phyloP scores from a whole-genome alignment of 1,140 invertebrate species.

The Acromyrmex charruanus region DNA sequence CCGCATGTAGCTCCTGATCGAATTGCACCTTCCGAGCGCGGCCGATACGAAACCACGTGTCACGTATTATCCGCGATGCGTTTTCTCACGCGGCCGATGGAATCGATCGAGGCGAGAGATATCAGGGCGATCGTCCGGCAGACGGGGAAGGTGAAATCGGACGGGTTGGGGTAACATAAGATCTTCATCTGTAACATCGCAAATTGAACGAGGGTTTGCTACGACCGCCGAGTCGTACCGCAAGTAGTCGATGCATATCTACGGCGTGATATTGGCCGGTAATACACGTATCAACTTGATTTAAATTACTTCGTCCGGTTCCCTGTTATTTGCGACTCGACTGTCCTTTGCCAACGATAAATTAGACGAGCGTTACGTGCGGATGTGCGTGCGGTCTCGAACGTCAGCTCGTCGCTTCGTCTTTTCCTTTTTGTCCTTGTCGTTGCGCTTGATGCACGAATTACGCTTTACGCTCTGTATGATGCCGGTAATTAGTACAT shows the following conservation, averaged over 20 bases:
- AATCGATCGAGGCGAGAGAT: slow-evolving; percentile 62
- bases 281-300: slow-evolving; percentile 74
- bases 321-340: slow-evolving; percentile 68
- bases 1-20: slow-evolving; percentile 69
- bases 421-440: not conserved
- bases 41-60: slow-evolving; percentile 72
- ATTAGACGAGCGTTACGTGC: slow-evolving; percentile 44
- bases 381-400: slow-evolving; percentile 2
- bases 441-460: not conserved
- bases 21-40: slow-evolving; percentile 65
- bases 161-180: slow-evolving; percentile 67
- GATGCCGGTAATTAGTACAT: slow-evolving; percentile 25
- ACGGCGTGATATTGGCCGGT: slow-evolving; percentile 66
- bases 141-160: slow-evolving; percentile 44
- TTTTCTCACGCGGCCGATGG: slow-evolving; percentile 74
- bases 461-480: not conserved
- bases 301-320: slow-evolving; percentile 71
- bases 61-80: slow-evolving; percentile 76
- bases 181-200: slow-evolving; percentile 83
- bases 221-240: slow-evolving; percentile 81
- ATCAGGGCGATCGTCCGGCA: slow-evolving; percentile 64
- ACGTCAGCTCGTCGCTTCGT: not conserved
- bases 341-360: slow-evolving; percentile 34
- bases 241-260: slow-evolving; percentile 83
- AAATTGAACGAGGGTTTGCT: slow-evolving; percentile 83